Percentiles rank a stretch among this genome's conserved stretches.
Evolutionary conservation across 2,888 invertebrate species (phyloP).

Genomic region (Coleophora deauratella): DNA sequence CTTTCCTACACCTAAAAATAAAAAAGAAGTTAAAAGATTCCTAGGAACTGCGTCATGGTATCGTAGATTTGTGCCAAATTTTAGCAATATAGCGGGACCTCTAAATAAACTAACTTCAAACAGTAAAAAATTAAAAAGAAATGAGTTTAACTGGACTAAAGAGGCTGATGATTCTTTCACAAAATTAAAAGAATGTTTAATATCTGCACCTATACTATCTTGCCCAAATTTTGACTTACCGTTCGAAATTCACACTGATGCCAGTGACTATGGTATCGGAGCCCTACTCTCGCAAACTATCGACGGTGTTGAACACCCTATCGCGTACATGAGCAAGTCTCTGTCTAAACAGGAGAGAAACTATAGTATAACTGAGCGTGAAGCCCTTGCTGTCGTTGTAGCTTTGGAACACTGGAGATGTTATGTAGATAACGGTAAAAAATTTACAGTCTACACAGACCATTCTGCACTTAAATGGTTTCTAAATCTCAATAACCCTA

Average conservation of each 20-base stretch:
- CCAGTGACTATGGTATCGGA: constrained; percentile 1
- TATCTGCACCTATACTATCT: constrained; percentile 12
- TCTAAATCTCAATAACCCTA: constrained; percentile 8
- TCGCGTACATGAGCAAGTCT: constrained; percentile 12
- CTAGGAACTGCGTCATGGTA: constrained; percentile 21
- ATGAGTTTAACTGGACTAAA: constrained; percentile 18
- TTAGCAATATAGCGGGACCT: constrained; percentile 19
- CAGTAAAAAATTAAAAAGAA: constrained; percentile 11
- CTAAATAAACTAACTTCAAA: constrained; percentile 19
- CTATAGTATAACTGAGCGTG: too few relatives aligned
- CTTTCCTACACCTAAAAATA: neutral
- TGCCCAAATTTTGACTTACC: constrained; percentile 15
- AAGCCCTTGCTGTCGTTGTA: too few relatives aligned
- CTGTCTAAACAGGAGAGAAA: constrained; percentile 10
- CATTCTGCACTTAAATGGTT: too few relatives aligned
- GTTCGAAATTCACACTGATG: too few relatives aligned
- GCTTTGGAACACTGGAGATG: too few relatives aligned
- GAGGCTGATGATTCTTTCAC: constrained; percentile 19
- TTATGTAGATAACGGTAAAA: too few relatives aligned
- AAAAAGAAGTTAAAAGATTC: constrained; percentile 20
- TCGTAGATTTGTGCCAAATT: constrained; percentile 18
- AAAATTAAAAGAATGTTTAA: constrained; percentile 11
- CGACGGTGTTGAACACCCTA: constrained; percentile 5
- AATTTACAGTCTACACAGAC: too few relatives aligned
- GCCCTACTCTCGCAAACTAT: constrained; percentile 2